A percentile compares a stretch with the other conserved stretches of the same genome.
Evolutionary conservation across 37 sponge, comb jelly and placozoan species (phyloP).

Genomic region (Axinella damicornis): DNA sequence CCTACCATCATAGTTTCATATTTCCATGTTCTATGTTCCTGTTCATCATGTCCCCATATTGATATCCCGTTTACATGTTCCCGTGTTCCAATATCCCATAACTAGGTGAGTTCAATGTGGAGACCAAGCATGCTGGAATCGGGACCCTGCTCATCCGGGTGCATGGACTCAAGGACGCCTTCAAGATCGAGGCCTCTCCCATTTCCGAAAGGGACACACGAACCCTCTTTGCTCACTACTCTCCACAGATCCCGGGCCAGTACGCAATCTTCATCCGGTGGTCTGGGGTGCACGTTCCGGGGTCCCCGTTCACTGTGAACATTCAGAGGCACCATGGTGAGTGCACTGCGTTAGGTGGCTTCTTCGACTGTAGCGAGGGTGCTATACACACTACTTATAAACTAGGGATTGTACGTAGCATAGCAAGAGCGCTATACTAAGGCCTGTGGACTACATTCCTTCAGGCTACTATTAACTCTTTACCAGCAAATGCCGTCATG

Average conservation of each 20-base stretch:
- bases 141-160: constrained; percentile 85
- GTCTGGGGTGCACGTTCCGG: constrained; percentile 83
- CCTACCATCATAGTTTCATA: too few species aligned
- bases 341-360: not conserved
- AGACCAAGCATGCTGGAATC: constrained; percentile 89
- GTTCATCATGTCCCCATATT: too few species aligned
- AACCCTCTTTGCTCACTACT: constrained; percentile 64
- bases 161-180: constrained; percentile 89
- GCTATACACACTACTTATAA: too few species aligned
- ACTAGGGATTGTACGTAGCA: too few species aligned
- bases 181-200: constrained; percentile 76
- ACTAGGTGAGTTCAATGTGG: constrained; percentile 79
- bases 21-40: too few species aligned
- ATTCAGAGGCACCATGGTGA: constrained; percentile 40
- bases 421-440: too few species aligned
- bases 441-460: too few species aligned
- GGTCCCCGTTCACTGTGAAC: constrained; percentile 78
- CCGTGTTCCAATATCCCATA: too few species aligned
- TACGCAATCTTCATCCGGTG: constrained; percentile 78
- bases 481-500: too few species aligned
- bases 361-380: too few species aligned
- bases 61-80: too few species aligned
- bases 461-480: too few species aligned
- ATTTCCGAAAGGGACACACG: constrained; percentile 54
- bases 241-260: constrained; percentile 67